These are phyloP conservation scores for Plebejus anna DNA, from an alignment of 2,888 invertebrate genomes.

Conservation along the genomic window DNA sequence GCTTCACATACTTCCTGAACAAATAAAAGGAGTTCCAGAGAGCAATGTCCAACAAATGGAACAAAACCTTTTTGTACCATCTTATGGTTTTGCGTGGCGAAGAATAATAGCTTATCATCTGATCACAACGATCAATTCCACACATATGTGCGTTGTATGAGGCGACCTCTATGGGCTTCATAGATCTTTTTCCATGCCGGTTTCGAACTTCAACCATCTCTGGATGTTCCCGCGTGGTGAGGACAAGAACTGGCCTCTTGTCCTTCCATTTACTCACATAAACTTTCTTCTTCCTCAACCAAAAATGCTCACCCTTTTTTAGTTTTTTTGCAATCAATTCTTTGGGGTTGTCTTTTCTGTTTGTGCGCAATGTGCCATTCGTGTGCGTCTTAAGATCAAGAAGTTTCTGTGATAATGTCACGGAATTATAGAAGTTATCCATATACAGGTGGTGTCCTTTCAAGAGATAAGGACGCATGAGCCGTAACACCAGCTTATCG, in stretches of 20 bases:
- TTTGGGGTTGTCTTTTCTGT: too few species aligned
- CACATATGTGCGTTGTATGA: conserved; percentile 36
- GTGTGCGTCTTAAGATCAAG: conserved; percentile 39
- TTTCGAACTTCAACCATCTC: conserved; percentile 37
- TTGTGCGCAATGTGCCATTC: conserved; percentile 38
- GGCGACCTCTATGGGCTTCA: conserved; percentile 40
- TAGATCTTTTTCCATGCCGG: conserved; percentile 37
- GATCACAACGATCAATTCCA: conserved; percentile 42
- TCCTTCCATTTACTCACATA: too few species aligned
- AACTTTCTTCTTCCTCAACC: too few species aligned
- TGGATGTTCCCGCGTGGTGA: conserved; percentile 36
- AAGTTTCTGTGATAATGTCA: conserved; percentile 39
- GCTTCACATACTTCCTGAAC: conserved; percentile 34
- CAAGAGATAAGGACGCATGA: conserved; percentile 43
- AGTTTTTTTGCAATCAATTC: too few species aligned
- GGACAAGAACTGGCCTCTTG: too few species aligned
- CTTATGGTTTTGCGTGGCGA: conserved; percentile 44
- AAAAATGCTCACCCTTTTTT: too few species aligned
- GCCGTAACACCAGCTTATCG: conserved; percentile 40
- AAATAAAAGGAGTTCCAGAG: conserved; percentile 43
- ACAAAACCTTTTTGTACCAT: conserved; percentile 48
- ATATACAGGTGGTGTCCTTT: conserved; percentile 45
- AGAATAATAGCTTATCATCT: conserved; percentile 42
- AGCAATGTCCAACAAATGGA: conserved; percentile 44
- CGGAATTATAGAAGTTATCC: conserved; percentile 42